phyloP scores from a whole-genome alignment of 2,113 vertebrate genomes.

The Felis chaus region DNA sequence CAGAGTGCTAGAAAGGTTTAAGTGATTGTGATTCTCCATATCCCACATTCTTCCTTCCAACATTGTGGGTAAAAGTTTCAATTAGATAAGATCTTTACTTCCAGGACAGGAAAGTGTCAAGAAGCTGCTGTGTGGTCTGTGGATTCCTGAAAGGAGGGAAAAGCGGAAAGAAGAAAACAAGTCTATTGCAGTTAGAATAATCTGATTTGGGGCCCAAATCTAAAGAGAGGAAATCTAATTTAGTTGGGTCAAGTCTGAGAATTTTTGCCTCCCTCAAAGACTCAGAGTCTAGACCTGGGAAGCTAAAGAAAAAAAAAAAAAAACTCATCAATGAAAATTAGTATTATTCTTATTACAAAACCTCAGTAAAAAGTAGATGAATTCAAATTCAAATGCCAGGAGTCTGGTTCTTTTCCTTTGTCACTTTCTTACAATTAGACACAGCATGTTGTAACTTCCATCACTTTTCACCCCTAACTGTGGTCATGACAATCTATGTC shows the following conservation, averaged over 20 bases:
- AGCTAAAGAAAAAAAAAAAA: background rate
- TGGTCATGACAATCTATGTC: background rate
- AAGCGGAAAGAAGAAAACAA: background rate
- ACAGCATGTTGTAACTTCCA: background rate
- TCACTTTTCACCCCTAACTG: background rate
- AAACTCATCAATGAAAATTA: background rate
- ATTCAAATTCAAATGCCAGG: background rate
- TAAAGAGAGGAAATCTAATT: background rate
- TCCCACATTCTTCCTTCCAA: background rate
- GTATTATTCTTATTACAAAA: background rate
- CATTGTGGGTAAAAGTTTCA: background rate
- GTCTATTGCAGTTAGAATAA: background rate
- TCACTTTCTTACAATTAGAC: background rate
- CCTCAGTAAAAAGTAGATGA: background rate
- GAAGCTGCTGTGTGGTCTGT: fast-evolving
- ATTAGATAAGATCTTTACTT: background rate
- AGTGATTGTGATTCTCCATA: background rate
- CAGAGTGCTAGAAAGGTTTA: background rate
- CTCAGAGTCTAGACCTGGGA: background rate
- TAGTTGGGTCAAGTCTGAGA: background rate
- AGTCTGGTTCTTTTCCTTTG: background rate
- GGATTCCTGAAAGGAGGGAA: background rate
- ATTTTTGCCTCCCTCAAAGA: background rate
- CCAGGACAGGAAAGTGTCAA: background rate
- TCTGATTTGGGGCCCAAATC: background rate